Evolutionary conservation across 2,797 vertebrate species (phyloP), one percentile per base, ranked within the genome.

Genomic region (Gymnocypris eckloni): DNA sequence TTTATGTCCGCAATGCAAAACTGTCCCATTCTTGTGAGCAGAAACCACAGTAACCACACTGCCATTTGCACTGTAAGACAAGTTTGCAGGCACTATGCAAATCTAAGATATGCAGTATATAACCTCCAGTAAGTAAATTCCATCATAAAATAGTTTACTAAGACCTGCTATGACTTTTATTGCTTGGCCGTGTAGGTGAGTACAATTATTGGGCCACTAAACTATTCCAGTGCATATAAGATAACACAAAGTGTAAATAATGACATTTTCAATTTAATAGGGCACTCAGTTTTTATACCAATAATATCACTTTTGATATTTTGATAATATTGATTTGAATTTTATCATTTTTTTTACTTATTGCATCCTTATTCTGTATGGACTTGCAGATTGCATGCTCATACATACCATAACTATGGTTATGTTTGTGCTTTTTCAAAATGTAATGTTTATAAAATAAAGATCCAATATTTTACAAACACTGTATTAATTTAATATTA

Each of bases 41-140:
- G 39, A 88, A 86, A 86, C 84, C 87, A 83, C 83, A 86, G 6
- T 48, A 69, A 86, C 84, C 87, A 83, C 84, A 82, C 22, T 73
- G 75, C 33, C 80, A 61, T 88, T 66, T 85, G 83, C 83, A 81
- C 78, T 85, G 83, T 85, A 87, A 78, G 37, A 71, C 64, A 81
- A 66, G 41, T 87, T 79, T 78, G 73, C 87, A 80, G 59, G 45
- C 67, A 56, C 28, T 67, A 79, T 79, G 84, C 84, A 88, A 88
- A 88, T 86, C 20, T 39, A 69, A 43, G 83, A 80, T 73, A 88
- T 52, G 73, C 25, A 54, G 52, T 66, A 73, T 25, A 85, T 81
- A 79, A 9, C 18, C 20, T 28, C 16, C 39, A 73, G 39, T 54
- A 79, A 73, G 59, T 73, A 79, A 79, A 79, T 28, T 39, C 10